phyloP scores from a whole-genome alignment of 2,797 vertebrate species.

The Columba guinea region DNA sequence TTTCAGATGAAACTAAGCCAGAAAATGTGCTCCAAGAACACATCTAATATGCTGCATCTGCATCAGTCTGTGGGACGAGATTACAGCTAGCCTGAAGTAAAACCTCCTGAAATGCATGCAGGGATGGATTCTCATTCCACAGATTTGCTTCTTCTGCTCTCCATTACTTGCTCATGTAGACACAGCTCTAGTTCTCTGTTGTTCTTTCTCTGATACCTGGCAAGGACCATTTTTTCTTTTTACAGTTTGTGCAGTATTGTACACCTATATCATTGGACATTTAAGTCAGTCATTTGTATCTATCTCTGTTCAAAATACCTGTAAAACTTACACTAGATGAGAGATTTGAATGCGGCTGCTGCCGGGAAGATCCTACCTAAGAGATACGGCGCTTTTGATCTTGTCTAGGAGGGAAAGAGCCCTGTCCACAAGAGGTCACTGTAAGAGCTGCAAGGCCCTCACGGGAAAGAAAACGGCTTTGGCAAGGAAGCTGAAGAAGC shows the following conservation, averaged over 20 bases:
- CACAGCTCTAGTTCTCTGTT: neutral
- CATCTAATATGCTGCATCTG: constrained; percentile 43
- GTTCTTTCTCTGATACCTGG: neutral
- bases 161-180: neutral
- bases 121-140: neutral
- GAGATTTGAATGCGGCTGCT: neutral
- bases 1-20: constrained; percentile 52
- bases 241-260: neutral
- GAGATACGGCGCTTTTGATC: neutral
- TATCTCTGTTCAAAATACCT: neutral
- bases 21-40: constrained; percentile 48
- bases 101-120: neutral
- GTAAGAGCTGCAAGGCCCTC: neutral
- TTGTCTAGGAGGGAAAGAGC: neutral
- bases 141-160: neutral
- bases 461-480: neutral
- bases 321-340: neutral
- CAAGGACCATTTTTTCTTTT: neutral
- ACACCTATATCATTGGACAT: neutral
- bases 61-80: neutral
- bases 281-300: neutral
- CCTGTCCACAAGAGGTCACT: constrained; percentile 26
- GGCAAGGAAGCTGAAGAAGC: neutral
- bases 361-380: neutral
- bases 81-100: constrained; percentile 15